phyloP scores from a whole-genome alignment of 1,140 invertebrate genomes.

The Zelostemma sp. region DNA sequence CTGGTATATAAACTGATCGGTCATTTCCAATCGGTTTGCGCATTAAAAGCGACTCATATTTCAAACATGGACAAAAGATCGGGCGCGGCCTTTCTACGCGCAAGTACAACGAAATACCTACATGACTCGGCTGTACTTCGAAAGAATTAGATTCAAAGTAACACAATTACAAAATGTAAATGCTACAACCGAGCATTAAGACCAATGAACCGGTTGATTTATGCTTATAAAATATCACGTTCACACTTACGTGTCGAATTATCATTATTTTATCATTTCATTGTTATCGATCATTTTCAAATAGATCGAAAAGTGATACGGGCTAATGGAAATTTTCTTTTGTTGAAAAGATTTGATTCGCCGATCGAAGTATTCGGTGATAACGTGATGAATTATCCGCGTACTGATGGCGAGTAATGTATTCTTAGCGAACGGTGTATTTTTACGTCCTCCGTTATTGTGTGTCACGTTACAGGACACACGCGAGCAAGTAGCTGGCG shows the following conservation, averaged over 20 bases:
- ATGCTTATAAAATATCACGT: too few species aligned
- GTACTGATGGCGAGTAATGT: not conserved
- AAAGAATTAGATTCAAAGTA: constrained; percentile 46
- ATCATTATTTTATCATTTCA: too few species aligned
- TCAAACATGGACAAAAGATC: constrained; percentile 51
- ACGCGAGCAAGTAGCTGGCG: constrained; percentile 23
- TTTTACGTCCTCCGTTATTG: not conserved
- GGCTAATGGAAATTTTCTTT: too few species aligned
- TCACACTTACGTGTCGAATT: too few species aligned
- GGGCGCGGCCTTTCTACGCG: constrained; percentile 46
- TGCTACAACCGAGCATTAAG: constrained; percentile 23
- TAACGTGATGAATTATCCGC: too few species aligned
- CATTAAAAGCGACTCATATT: constrained; percentile 46
- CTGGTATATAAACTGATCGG: constrained; percentile 38
- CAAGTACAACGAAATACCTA: constrained; percentile 40
- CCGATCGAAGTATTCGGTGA: too few species aligned
- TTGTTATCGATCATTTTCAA: too few species aligned
- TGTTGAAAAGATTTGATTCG: too few species aligned
- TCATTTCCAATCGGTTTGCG: constrained; percentile 47
- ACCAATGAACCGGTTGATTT: not conserved
- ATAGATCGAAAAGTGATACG: too few species aligned
- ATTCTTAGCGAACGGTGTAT: not conserved
- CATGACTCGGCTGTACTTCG: constrained; percentile 38
- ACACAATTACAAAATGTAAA: constrained; percentile 42
- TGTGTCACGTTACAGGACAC: constrained; percentile 14